A percentile compares a stretch with the other conserved stretches of the same genome.
These are phyloP conservation scores for Trichacis sp. DNA, from an alignment of 2,888 invertebrate genomes.

Conservation along the genomic window DNA sequence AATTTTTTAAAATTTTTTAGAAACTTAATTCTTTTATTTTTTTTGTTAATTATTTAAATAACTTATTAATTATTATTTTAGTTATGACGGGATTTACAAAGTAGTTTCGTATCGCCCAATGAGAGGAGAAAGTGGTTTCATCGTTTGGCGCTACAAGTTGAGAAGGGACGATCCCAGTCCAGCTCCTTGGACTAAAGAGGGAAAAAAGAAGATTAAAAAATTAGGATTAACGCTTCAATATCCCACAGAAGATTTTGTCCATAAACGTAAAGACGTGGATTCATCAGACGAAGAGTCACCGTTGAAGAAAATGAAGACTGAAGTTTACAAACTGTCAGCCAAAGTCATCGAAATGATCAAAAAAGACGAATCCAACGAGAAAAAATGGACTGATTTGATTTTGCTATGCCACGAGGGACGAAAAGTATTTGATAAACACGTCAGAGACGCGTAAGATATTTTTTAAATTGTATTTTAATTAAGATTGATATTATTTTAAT, in stretches of 20 bases:
- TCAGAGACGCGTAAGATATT: conserved; percentile 53
- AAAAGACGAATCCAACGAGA: conserved; percentile 74
- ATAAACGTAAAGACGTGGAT: conserved; percentile 46
- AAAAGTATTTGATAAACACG: conserved; percentile 28
- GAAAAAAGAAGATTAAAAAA: conserved; percentile 70
- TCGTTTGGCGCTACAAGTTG: conserved; percentile 84
- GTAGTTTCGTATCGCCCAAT: conserved; percentile 86
- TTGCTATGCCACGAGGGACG: background rate
- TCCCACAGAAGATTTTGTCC: conserved; percentile 48
- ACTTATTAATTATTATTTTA: conserved; percentile 47
- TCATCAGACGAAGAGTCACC: conserved; percentile 36
- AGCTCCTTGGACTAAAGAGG: conserved; percentile 83
- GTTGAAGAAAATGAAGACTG: conserved; percentile 45
- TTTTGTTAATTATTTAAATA: conserved; percentile 28
- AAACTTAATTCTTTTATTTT: background rate
- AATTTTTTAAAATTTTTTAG: too few relatives aligned
- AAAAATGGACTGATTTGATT: conserved; percentile 75
- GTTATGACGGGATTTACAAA: conserved; percentile 90
- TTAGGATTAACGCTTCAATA: conserved; percentile 51
- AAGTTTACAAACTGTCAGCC: conserved; percentile 62
- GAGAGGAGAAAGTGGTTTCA: conserved; percentile 81
- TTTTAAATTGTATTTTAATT: too few relatives aligned
- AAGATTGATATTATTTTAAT: conserved; percentile 1
- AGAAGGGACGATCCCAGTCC: conserved; percentile 82
- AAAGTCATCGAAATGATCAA: conserved; percentile 67